Evolutionary conservation across 1,140 invertebrate species (phyloP).

Genomic region (Araneus ventricosus): DNA sequence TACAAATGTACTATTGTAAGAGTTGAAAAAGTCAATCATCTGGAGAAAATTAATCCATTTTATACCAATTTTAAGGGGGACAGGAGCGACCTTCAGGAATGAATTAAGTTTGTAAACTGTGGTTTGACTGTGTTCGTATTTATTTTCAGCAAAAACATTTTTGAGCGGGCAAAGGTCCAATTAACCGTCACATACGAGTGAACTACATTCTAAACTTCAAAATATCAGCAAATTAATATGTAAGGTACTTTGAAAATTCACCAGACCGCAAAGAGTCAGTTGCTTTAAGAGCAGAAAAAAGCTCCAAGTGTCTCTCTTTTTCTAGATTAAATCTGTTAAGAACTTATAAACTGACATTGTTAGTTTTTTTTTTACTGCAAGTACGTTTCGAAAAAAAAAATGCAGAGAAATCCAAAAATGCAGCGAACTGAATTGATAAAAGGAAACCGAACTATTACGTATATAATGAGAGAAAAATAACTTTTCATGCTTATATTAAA

Average conservation of each 20-base stretch:
- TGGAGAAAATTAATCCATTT: too few species aligned
- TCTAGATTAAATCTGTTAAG: slow-evolving; percentile 51
- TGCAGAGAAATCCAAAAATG: slow-evolving; percentile 11
- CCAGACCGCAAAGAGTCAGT: slow-evolving; percentile 58
- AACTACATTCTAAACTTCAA: not conserved
- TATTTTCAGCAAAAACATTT: not conserved
- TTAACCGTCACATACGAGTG: not conserved
- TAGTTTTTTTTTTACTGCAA: slow-evolving; percentile 13
- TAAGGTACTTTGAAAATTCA: not conserved
- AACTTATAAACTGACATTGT: slow-evolving; percentile 15
- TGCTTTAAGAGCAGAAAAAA: not conserved
- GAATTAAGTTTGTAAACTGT: too few species aligned
- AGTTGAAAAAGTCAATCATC: too few species aligned
- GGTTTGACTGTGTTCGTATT: too few species aligned
- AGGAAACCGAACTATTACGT: not conserved
- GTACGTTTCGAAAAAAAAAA: slow-evolving; percentile 26
- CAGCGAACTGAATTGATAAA: slow-evolving; percentile 34
- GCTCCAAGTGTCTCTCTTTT: not conserved
- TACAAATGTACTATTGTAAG: too few species aligned
- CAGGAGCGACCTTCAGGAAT: too few species aligned
- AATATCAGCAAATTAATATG: not conserved
- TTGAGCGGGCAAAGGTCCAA: not conserved
- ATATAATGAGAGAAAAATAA: not conserved
- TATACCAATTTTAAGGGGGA: too few species aligned
- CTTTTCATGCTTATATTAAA: not conserved